Base-by-base conservation (phyloP, 2,113 vertebrate species). In the Mirounga angustirostris region DNA sequence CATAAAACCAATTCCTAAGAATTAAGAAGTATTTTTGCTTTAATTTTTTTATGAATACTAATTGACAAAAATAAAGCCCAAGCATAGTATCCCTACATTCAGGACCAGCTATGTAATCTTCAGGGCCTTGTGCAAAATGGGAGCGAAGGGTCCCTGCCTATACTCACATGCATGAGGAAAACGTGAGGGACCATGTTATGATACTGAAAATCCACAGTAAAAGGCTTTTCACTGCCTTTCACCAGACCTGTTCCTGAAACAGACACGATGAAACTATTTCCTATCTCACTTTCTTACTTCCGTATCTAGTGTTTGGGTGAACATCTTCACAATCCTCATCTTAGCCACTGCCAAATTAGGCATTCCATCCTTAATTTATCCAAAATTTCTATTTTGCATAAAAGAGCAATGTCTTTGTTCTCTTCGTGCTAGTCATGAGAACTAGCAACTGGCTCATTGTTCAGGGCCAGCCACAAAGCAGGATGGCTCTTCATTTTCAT, bases 11-110 rank as follows among this genome's bases (percentile, higher is more conserved):
- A 56, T 82, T 78, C 26, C 56, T 59, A 85, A 90, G 40, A 86
- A 89, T 61, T 86, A 80, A 80, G 50, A 65, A 65, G 73, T 21
- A 76, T 65, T 76, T 94, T 93, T 69, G 16, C 52, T 67, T 85
- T 61, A 74, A 61, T 79, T n/a, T 69, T 22, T 58, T 83, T 30
- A 67, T 36, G 9, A 85, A 74, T 40, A 79, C 18, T 67, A 67
- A 1, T 76, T 13, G 74, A 67, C 8, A 89, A 80, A 85, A 80
- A 19, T 43, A 58, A 73, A 80, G 19, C 4, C 33, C 12, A 58
- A n/a, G 58, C 67, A 36, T 26, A 52, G 11, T 83, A 40, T 7
- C 56, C 4, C 5, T 43, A 46, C 30, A 90, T 58, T 82, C 22
- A 88, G 14, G 7, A 88, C 54, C 14, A 7, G 21, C 46, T 61